Evolutionary conservation across 92 coral and sea anemone species (phyloP), one percentile per base, ranked within the genome.

Genomic region (Nematostella vectensis): DNA sequence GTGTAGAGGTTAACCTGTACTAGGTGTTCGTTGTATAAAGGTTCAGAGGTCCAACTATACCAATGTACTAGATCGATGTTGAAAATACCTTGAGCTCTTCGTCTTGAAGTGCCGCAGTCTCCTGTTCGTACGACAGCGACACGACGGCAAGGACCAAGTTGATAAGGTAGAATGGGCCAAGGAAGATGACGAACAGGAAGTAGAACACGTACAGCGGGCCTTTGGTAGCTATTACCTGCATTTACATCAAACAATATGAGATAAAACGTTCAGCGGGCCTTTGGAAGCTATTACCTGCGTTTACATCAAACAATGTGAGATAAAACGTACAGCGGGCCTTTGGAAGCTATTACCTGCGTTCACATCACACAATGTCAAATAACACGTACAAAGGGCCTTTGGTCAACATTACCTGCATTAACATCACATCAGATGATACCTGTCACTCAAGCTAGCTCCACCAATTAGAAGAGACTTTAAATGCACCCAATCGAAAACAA

Each of bases 61-160:
- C n/a, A n/a, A n/a, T n/a, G n/a, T n/a, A n/a, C n/a, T n/a, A n/a
- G n/a, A n/a, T n/a, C n/a, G n/a, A n/a, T 33, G 15, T 15, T 33
- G 6, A 9, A 65, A 69, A 55, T 63, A 85, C 91, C 89, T 72
- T 68, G 12, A 79, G 45, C 13, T 45, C 62, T 27, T 87, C 88
- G 62, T 93, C 96, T 59, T 93, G 96, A 33, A 93, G 51, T 4
- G 83, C 82, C n/a, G 96, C 89, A 17, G 99, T 87, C 59, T 93
- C 99, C 48, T 82, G 81, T 72, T 93, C 99, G 42, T 93, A 93
- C 1, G 99, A 93, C 43, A 93, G 79, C 49, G 99, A 75, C 11
- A 93, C 99, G 47, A 93, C 99, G 29, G 99, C 99, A 62, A 93
- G 75, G 45, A 93, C 99, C 69, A 93, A 79, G 63, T 93, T 93